phyloP scores from a whole-genome alignment of 53 echinoderm and acorn worm species.

The Crossaster papposus region DNA sequence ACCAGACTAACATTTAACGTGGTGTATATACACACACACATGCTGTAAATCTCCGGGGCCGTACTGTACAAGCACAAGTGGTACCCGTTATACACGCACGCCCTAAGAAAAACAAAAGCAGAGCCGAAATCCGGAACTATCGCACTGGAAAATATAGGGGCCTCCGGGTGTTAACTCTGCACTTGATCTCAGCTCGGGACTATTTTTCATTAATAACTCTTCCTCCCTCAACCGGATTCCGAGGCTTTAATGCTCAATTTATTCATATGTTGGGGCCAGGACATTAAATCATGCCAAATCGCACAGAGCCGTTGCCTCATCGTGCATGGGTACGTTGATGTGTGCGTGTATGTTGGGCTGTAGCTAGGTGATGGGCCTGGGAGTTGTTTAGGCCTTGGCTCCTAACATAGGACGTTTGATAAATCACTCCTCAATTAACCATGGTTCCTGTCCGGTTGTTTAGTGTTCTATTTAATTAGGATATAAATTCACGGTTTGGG shows the following conservation, averaged over 20 bases:
- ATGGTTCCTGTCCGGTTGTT: constrained; percentile 10
- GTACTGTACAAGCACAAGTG: constrained; percentile 34
- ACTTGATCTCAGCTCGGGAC: constrained; percentile 60
- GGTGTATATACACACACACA: not conserved
- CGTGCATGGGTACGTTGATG: not conserved
- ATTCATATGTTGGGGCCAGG: constrained; percentile 47
- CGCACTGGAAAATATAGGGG: constrained; percentile 55
- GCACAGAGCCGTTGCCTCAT: not conserved
- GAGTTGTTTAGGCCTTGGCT: constrained; percentile 35
- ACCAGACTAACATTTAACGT: constrained; percentile 27
- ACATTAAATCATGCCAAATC: constrained; percentile 44
- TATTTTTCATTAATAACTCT: constrained; percentile 62
- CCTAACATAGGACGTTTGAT: not conserved
- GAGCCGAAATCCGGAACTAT: constrained; percentile 31
- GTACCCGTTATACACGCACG: constrained; percentile 14
- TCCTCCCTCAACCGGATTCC: constrained; percentile 21
- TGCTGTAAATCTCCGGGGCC: constrained; percentile 42
- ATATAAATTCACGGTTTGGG: constrained; percentile 5
- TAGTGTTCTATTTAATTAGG: constrained; percentile 37
- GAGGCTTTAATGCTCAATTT: constrained; percentile 62
- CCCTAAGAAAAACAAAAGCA: constrained; percentile 26
- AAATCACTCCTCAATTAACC: constrained; percentile 39
- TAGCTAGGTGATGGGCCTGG: not conserved
- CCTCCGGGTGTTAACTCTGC: constrained; percentile 64
- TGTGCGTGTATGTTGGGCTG: not conserved